Conservation (phyloP, 1,140 invertebrate species). For the Musca domestica region DNA sequence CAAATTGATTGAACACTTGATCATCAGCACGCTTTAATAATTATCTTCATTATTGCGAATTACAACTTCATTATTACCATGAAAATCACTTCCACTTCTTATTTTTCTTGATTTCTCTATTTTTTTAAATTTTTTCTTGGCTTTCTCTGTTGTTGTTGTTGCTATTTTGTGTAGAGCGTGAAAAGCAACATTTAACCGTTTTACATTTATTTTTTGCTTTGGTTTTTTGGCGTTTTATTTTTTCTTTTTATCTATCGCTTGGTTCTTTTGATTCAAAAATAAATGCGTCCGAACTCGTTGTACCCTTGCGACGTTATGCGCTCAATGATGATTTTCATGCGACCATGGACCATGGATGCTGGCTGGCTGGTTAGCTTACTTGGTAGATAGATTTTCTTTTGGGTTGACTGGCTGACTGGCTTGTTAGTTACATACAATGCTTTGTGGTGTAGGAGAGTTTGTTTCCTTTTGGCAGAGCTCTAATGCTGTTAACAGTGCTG, state of each 20-base stretch:
- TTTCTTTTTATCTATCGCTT: slow-evolving; percentile 7
- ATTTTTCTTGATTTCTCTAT: no score
- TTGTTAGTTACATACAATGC: background rate
- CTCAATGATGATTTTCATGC: slow-evolving; percentile 51
- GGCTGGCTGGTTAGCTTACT: no score
- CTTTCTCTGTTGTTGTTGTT: background rate
- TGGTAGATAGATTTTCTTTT: no score
- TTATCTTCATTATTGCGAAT: no score
- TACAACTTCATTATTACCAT: no score
- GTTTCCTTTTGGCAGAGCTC: no score
- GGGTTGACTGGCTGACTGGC: background rate
- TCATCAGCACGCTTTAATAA: no score
- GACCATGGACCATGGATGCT: slow-evolving; percentile 43
- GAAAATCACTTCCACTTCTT: no score
- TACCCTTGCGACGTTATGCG: slow-evolving; percentile 53
- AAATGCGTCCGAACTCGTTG: slow-evolving; percentile 51
- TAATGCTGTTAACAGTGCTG: no score
- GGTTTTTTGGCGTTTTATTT: background rate
- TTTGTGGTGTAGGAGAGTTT: slow-evolving; percentile 16
- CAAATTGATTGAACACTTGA: no score
- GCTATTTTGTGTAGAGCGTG: background rate
- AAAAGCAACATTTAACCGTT: no score
- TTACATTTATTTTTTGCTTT: slow-evolving; percentile 5
- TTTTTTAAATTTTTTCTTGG: no score
- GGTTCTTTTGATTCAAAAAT: slow-evolving; percentile 12